A percentile compares a stretch with the other conserved stretches of the same genome.
Evolutionary conservation across 1,140 invertebrate species (phyloP).

Genomic region (Agrilus planipennis): DNA sequence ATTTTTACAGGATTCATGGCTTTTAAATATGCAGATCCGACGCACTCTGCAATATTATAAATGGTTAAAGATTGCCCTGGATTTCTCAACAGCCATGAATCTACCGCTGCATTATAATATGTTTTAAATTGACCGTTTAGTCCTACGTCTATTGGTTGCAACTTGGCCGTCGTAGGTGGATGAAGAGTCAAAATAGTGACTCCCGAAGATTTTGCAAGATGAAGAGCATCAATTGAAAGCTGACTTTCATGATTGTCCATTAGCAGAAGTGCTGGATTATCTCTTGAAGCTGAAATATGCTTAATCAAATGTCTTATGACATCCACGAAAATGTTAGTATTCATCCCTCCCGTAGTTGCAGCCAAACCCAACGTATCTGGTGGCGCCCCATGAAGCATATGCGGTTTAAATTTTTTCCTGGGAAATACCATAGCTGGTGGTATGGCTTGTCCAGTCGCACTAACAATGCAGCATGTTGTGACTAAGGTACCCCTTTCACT

Average conservation of each 20-base stretch:
- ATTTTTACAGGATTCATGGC: constrained; percentile 1
- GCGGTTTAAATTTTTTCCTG: constrained; percentile 23
- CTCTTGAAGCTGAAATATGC: constrained; percentile 21
- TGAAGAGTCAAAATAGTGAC: constrained; percentile 24
- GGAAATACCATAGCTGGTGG: constrained; percentile 26
- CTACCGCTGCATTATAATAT: constrained; percentile 22
- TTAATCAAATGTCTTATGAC: constrained; percentile 37
- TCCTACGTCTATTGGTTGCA: constrained; percentile 28
- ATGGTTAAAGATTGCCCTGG: constrained; percentile 4
- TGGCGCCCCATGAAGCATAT: constrained; percentile 27
- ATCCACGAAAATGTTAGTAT: constrained; percentile 31
- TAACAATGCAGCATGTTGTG: constrained; percentile 30
- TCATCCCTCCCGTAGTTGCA: constrained; percentile 34
- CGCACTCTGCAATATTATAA: not conserved
- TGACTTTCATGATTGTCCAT: constrained; percentile 16
- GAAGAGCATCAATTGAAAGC: constrained; percentile 11
- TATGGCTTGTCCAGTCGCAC: constrained; percentile 20
- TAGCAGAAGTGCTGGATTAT: constrained; percentile 25
- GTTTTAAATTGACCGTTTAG: constrained; percentile 29
- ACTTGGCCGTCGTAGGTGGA: constrained; percentile 27
- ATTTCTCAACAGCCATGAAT: constrained; percentile 21
- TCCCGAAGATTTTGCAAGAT: constrained; percentile 15
- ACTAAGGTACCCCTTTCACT: constrained; percentile 34
- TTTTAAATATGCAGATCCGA: constrained; percentile 1
- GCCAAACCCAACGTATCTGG: constrained; percentile 29